Evolutionary conservation across 2,113 vertebrate genomes (phyloP).

Genomic region (Desmodus rotundus): DNA sequence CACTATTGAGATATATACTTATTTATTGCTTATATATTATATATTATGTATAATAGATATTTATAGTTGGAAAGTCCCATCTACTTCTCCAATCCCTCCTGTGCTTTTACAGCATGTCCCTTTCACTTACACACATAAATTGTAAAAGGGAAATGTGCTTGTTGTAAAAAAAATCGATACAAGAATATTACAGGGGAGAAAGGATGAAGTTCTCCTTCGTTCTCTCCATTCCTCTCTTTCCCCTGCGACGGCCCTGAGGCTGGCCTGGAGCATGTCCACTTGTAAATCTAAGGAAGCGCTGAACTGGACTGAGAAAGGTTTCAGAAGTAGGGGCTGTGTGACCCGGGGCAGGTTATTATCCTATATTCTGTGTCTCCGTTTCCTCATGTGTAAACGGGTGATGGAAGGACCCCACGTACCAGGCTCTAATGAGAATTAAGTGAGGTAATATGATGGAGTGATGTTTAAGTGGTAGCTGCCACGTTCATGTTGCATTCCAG

Average conservation of each 20-base stretch:
- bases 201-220: neutral
- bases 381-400: neutral
- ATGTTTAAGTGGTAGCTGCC: neutral
- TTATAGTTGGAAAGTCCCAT: neutral
- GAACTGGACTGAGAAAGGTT: neutral
- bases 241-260: fast-evolving
- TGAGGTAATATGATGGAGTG: fast-evolving
- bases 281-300: neutral
- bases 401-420: fast-evolving
- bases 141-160: neutral
- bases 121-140: neutral
- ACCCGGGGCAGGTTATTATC: neutral
- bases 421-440: neutral
- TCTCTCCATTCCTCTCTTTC: neutral
- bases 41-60: neutral
- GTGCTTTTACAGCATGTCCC: neutral
- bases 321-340: neutral
- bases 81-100: neutral
- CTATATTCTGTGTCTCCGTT: neutral
- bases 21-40: neutral
- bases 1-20: neutral
- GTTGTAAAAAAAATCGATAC: neutral
- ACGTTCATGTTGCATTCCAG: neutral
- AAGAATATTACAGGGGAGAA: neutral
- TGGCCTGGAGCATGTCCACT: neutral